A percentile compares a stretch with the other conserved stretches of the same genome.
phyloP scores from a whole-genome alignment of 2,888 invertebrate genomes.

The Drosophila infuscata region DNA sequence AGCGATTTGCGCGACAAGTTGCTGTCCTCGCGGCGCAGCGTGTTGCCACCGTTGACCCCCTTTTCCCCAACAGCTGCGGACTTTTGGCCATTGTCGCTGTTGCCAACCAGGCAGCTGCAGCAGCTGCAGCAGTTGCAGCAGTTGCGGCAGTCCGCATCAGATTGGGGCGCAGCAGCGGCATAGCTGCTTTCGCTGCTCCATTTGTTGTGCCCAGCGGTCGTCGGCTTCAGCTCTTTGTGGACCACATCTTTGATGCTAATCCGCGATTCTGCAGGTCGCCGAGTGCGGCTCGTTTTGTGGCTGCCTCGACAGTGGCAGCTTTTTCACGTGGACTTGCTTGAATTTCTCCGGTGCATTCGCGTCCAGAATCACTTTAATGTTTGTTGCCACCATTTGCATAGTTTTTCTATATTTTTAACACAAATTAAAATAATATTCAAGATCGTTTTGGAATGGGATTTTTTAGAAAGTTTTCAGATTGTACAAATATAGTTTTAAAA shows the following conservation, averaged over 20 bases:
- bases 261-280: conserved; percentile 86
- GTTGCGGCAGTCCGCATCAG: too few species aligned
- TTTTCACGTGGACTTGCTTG: conserved; percentile 77
- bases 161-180: too few species aligned
- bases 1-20: too few species aligned
- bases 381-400: conserved; percentile 72
- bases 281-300: conserved; percentile 85
- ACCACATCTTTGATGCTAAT: conserved; percentile 74
- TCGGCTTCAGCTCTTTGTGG: conserved; percentile 80
- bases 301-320: conserved; percentile 71
- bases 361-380: conserved; percentile 64
- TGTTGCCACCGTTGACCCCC: too few species aligned
- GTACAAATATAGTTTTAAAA: too few species aligned
- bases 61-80: too few species aligned
- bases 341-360: conserved; percentile 76
- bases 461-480: too few species aligned
- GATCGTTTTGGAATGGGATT: conserved; percentile 16
- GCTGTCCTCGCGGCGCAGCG: too few species aligned
- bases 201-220: conserved; percentile 38
- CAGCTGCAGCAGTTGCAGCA: too few species aligned
- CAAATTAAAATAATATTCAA: conserved; percentile 27
- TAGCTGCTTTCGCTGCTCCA: conserved; percentile 3
- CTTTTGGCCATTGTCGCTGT: too few species aligned
- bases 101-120: too few species aligned
- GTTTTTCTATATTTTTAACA: conserved; percentile 14